These are phyloP conservation scores for Knipowitschia caucasica DNA, from an alignment of 2,797 vertebrate genomes.

Conservation along the genomic window DNA sequence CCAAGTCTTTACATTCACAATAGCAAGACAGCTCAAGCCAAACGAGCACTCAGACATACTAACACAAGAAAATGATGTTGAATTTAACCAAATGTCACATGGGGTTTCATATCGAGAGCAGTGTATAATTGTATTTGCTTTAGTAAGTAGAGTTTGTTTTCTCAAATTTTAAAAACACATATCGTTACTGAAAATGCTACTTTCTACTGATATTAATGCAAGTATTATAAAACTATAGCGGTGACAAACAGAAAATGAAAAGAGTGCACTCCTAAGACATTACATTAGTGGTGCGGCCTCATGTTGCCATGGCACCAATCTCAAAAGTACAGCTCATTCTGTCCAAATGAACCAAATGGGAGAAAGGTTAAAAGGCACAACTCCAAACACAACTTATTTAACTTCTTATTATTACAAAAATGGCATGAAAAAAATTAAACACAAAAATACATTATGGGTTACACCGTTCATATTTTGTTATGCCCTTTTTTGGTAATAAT, in stretches of 20 bases:
- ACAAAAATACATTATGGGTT: too few species aligned
- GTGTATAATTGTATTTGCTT: not conserved
- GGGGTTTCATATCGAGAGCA: too few species aligned
- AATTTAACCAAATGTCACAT: too few species aligned
- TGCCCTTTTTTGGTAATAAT: too few species aligned
- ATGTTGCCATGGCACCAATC: not conserved
- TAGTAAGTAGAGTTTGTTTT: too few species aligned
- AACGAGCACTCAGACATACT: not conserved
- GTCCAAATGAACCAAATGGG: not conserved
- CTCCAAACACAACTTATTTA: not conserved
- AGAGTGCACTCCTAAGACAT: not conserved
- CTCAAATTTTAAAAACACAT: too few species aligned
- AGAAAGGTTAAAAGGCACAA: not conserved
- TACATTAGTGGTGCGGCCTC: not conserved
- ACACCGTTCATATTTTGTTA: too few species aligned
- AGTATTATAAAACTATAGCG: not conserved
- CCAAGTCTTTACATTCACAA: constrained; percentile 40
- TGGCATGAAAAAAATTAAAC: not conserved
- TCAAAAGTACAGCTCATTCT: not conserved
- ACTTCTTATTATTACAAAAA: not conserved
- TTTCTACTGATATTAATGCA: not conserved
- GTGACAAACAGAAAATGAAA: not conserved
- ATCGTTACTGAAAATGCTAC: too few species aligned
- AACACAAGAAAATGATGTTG: constrained; percentile 25
- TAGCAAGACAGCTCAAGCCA: constrained; percentile 9